Conservation (phyloP, 2,113 vertebrate genomes). For the Ranitomeya variabilis region DNA sequence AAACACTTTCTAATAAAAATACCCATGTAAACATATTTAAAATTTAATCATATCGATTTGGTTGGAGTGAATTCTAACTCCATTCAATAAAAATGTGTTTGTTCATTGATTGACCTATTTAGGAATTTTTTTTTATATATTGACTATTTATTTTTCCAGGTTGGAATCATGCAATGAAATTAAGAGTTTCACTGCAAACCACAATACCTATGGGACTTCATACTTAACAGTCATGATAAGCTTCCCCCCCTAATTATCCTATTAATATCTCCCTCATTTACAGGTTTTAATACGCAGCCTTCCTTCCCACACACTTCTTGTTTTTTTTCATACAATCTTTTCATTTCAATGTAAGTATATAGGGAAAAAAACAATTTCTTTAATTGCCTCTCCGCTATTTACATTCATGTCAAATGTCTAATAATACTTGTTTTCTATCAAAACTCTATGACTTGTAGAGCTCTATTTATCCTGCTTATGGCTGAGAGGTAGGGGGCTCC, state of each 20-base stretch:
- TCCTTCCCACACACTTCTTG: background rate
- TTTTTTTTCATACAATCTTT: background rate
- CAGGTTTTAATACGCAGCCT: background rate
- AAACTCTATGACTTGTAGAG: background rate
- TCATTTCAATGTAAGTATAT: background rate
- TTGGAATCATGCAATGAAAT: background rate
- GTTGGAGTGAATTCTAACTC: background rate
- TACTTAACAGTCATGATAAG: background rate
- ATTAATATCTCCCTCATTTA: background rate
- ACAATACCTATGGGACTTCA: background rate
- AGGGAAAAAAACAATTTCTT: background rate
- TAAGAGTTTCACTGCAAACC: background rate
- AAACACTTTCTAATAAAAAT: background rate
- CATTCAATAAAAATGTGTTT: background rate
- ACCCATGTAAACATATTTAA: background rate
- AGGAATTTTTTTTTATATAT: background rate
- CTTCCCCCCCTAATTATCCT: background rate
- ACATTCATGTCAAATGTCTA: background rate
- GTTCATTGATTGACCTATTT: background rate
- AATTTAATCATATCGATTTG: background rate
- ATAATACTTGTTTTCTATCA: background rate
- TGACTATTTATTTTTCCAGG: slow-evolving; percentile 5
- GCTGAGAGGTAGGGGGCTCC: slow-evolving; percentile 16
- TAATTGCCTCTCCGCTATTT: background rate
- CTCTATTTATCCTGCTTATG: slow-evolving; percentile 22